phyloP scores from a whole-genome alignment of 2,888 invertebrate species.

The Andrena bicolor region DNA sequence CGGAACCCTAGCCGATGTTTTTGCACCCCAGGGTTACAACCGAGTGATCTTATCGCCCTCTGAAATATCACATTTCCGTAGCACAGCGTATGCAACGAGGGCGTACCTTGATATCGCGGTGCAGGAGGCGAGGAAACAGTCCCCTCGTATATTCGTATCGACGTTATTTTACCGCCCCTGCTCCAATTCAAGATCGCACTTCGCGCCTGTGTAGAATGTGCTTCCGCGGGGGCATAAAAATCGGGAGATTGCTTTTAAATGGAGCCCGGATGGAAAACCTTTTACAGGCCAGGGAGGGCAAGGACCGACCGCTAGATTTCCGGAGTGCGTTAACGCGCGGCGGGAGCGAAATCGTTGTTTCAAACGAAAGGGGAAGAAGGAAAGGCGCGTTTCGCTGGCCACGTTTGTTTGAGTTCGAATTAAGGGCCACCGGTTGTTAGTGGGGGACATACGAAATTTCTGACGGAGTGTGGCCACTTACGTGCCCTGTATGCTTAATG shows the following conservation, averaged over 20 bases:
- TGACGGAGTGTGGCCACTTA: conserved; percentile 3
- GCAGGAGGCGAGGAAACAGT: not conserved
- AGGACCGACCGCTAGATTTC: not conserved
- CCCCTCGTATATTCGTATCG: conserved; percentile 22
- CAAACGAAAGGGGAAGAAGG: not conserved
- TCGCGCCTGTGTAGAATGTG: conserved; percentile 10
- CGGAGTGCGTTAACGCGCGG: not conserved
- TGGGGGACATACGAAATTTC: conserved; percentile 47
- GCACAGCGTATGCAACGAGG: not conserved
- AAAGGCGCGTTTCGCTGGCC: not conserved
- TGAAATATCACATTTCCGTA: conserved; percentile 44
- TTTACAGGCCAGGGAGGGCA: not conserved
- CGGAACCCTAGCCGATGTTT: conserved; percentile 37
- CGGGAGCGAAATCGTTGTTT: not conserved
- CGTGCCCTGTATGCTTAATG: conserved; percentile 38
- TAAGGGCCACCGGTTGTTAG: conserved; percentile 51
- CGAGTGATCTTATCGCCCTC: conserved; percentile 25
- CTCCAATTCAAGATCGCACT: conserved; percentile 11
- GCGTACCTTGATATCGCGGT: not conserved
- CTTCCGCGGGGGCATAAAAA: not conserved
- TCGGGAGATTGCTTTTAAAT: not conserved
- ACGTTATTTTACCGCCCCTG: conserved; percentile 11
- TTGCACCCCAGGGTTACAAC: conserved; percentile 5
- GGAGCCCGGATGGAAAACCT: not conserved
- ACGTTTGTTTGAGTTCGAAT: conserved; percentile 43